Evolutionary conservation across 2,797 vertebrate genomes (phyloP), one percentile per base, ranked within the genome.

Genomic region (Sebastes dallii): DNA sequence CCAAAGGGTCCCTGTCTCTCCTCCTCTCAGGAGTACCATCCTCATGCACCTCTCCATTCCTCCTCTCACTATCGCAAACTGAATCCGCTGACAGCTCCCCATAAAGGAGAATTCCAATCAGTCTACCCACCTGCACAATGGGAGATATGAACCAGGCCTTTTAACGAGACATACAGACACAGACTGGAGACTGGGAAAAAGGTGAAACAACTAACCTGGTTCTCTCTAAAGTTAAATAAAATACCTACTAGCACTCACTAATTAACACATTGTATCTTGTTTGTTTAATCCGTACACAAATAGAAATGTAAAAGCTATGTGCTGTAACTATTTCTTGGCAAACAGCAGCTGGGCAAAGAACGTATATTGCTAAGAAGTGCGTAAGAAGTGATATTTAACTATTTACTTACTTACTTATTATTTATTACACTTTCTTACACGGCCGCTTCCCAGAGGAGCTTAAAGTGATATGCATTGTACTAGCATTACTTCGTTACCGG

Each of bases 41-140:
- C n/a, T 66, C 68, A 36, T 77, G 61, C 61, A 64, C 67, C 46
- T 78, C 69, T 81, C 66, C 72, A 75, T 86, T 84, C 82, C 78
- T 87, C 83, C 83, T 74, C 67, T 82, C 69, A 36, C 67, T 75
- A 78, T 89, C 87, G 80, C 77, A 77, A 34, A 80, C 70, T 72
- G 70, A 77, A 78, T 80, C 77, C 32, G 82, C 85, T 87, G 84
- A 92, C 88, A 87, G 78, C 71, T 50, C 75, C 65, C 54, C 76
- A 66, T 88, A 85, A 86, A 84, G 75, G 86, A 89, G 77, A 84
- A 84, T 83, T 88, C 83, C 87, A 91, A 91, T 93, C 88, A 86
- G 80, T 65, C 72, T 78, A 42, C 46, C 75, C 68, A 85, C 67
- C 82, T 87, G 80, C 87, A 91, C 82, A 87, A 88, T 89, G 69